phyloP scores from a whole-genome alignment of 2,888 invertebrate species.

The Drymonia ruficornis region DNA sequence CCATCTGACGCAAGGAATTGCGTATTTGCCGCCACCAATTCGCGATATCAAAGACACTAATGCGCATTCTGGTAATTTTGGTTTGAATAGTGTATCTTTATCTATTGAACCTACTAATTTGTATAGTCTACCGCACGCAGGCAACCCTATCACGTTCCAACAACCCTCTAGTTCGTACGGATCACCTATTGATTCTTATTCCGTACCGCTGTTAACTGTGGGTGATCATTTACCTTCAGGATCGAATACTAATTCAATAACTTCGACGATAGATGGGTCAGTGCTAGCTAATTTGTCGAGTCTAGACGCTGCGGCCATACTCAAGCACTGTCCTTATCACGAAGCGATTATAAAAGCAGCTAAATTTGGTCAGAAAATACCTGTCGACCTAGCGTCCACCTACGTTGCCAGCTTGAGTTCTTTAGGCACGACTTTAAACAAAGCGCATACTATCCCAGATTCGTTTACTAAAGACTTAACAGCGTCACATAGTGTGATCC shows the following conservation, averaged over 20 bases:
- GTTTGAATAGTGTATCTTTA: conserved; percentile 59
- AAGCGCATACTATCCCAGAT: conserved; percentile 53
- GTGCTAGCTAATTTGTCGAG: conserved; percentile 68
- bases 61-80: conserved; percentile 54
- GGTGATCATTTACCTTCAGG: conserved; percentile 81
- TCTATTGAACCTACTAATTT: conserved; percentile 80
- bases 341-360: conserved; percentile 80
- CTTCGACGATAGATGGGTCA: conserved; percentile 72
- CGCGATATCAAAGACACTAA: conserved; percentile 80
- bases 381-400: conserved; percentile 77
- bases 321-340: conserved; percentile 81
- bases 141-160: conserved; percentile 79
- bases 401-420: conserved; percentile 82
- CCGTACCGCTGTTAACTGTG: conserved; percentile 76
- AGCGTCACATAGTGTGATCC: conserved; percentile 65
- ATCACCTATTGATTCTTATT: conserved; percentile 80
- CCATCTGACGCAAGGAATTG: conserved; percentile 75
- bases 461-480: conserved; percentile 62
- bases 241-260: conserved; percentile 63
- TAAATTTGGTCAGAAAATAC: conserved; percentile 68
- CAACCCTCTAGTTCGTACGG: conserved; percentile 67
- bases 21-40: conserved; percentile 88
- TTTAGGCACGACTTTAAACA: conserved; percentile 78
- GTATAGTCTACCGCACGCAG: conserved; percentile 79
- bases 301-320: conserved; percentile 74